phyloP scores from a whole-genome alignment of 2,797 vertebrate species.

The Bovichtus diacanthus region DNA sequence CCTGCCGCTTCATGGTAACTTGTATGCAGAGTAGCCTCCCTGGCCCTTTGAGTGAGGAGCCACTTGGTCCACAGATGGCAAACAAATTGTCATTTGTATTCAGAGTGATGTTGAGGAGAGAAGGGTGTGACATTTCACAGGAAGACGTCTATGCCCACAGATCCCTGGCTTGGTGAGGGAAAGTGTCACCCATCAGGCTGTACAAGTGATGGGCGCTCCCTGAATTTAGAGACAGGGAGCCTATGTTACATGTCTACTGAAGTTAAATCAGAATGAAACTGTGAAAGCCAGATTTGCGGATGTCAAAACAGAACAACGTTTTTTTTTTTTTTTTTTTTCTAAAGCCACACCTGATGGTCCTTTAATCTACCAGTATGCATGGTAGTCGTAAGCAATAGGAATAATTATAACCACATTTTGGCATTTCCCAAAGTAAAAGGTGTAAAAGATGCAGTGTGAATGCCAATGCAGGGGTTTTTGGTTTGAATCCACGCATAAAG shows the following conservation, averaged over 20 bases:
- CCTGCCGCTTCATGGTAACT: conserved; percentile 27
- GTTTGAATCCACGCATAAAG: not conserved
- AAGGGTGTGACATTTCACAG: conserved; percentile 86
- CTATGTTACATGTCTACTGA: conserved; percentile 34
- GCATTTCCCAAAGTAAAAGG: not conserved
- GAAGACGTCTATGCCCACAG: conserved; percentile 79
- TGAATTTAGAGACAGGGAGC: conserved; percentile 32
- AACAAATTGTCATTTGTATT: conserved; percentile 84
- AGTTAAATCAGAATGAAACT: conserved; percentile 25
- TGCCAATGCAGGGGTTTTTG: not conserved
- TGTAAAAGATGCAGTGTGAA: not conserved
- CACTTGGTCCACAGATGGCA: conserved; percentile 82
- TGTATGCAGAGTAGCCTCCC: conserved; percentile 45
- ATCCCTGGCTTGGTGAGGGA: conserved; percentile 58
- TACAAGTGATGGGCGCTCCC: conserved; percentile 36
- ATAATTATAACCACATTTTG: not conserved
- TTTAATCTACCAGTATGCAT: not conserved
- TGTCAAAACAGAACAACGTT: not conserved
- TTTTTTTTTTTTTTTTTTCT: too few species aligned
- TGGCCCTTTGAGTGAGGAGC: conserved; percentile 47
- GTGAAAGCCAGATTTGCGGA: not conserved
- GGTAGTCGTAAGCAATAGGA: not conserved
- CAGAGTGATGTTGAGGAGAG: conserved; percentile 76
- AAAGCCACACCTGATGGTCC: not conserved
- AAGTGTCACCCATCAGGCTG: conserved; percentile 52